Base-by-base conservation (phyloP, 2,888 invertebrate species). In the Limnephilus marmoratus region DNA sequence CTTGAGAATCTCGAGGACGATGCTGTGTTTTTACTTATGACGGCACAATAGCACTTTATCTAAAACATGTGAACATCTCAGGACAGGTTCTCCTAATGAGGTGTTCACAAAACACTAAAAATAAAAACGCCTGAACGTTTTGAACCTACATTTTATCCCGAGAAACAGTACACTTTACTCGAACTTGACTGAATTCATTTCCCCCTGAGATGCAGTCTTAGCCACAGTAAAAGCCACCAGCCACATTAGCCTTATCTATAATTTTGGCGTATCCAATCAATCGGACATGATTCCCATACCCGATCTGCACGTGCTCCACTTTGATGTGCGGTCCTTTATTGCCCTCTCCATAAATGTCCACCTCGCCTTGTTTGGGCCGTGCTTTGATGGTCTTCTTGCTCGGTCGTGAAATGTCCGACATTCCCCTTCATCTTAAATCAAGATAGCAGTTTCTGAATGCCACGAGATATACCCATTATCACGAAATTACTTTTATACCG, bases 371-470 rank as follows among this genome's bases (percentile, higher is more conserved):
- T 68, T 68, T 68, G 68, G 68, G 68, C 15, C 34, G 37, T 9
- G 83, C 24, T 34, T 41, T 12, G 83, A 83, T 18, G 37, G 83
- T 37, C 37, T 34, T 83, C 83, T 34, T 83, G 34, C 83, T 83
- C 34, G 11, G 83, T 83, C 83, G 83, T 83, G 83, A 34, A 83
- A 34, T 83, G 18, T 68, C 68, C 68, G 68, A 68, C 68, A 68
- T 68, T 68, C 68, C n/a, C 83, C 83, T 15, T 34, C 83, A 34
- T 83, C 83, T 68, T 68, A 68, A 68, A 83, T 83, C 83, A 37
- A 83, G 83, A 83, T 83, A 83, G 37, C 34, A 83, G 37, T 41
- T 34, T 83, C 83, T 83, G 83, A 37, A 34, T 83, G 37, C 83
- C 34, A 83, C 31, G 37, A 83, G 34, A 83, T 83, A 37, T 34